phyloP scores from a whole-genome alignment of 1,140 invertebrate species.

The Nylanderia fulva region DNA sequence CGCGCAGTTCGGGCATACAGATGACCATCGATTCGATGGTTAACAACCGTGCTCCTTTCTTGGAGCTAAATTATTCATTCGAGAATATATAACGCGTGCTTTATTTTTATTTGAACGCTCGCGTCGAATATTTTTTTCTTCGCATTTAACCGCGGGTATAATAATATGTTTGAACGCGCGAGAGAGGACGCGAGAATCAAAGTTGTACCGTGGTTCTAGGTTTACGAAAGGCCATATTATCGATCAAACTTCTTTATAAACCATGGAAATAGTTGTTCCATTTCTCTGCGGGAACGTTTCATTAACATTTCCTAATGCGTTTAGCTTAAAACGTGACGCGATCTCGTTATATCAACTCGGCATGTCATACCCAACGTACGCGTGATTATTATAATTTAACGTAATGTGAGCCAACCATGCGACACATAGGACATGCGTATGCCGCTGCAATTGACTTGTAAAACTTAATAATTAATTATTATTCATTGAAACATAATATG shows the following conservation, averaged over 20 bases:
- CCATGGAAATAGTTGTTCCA: not conserved
- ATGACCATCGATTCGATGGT: slow-evolving; percentile 33
- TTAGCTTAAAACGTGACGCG: not conserved
- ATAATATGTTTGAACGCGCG: not conserved
- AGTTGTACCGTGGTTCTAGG: not conserved
- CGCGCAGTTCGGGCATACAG: slow-evolving; percentile 9
- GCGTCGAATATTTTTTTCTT: no score
- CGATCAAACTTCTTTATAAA: slow-evolving; percentile 31
- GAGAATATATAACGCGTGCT: not conserved
- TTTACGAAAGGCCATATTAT: not conserved
- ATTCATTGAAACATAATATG: slow-evolving; percentile 6
- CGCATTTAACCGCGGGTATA: not conserved
- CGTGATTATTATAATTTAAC: slow-evolving; percentile 22
- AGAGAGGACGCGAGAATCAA: not conserved
- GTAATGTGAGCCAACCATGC: slow-evolving; percentile 14
- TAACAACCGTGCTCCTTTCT: not conserved
- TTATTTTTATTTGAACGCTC: not conserved
- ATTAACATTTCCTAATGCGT: slow-evolving; percentile 4
- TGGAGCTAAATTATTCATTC: slow-evolving; percentile 13
- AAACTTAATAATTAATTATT: slow-evolving; percentile 33
- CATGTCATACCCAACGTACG: not conserved
- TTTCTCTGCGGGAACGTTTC: not conserved
- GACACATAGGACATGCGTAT: not conserved
- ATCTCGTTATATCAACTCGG: slow-evolving; percentile 17
- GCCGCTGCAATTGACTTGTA: slow-evolving; percentile 1